phyloP scores from a whole-genome alignment of 2,113 vertebrate species.

The Chlorodrepanis virens region DNA sequence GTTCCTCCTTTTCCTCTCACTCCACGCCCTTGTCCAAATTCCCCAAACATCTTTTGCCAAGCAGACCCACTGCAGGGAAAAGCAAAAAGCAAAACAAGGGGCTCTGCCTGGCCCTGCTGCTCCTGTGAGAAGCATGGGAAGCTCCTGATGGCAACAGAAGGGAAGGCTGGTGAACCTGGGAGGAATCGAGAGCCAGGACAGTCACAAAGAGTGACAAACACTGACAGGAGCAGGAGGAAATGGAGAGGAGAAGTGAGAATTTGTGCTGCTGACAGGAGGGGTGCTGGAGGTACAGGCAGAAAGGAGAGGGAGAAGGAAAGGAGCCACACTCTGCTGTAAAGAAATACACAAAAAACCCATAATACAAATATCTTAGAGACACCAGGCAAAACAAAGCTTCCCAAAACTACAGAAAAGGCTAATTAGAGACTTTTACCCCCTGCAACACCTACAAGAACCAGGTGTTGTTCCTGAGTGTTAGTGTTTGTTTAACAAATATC shows the following conservation, averaged over 20 bases:
- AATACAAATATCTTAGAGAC: not conserved
- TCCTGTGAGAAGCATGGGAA: accelerated
- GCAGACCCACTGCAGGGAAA: accelerated
- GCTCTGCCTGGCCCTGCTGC: not conserved
- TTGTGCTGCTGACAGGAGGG: not conserved
- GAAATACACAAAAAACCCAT: accelerated
- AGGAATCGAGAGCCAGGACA: not conserved
- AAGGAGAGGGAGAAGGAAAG: not conserved
- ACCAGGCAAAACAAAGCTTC: not conserved
- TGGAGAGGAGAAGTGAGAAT: not conserved
- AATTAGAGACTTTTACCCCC: not conserved
- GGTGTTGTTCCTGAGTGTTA: not conserved
- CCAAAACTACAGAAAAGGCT: not conserved
- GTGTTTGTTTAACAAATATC: not conserved
- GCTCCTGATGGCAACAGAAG: not conserved
- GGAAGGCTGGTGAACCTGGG: not conserved
- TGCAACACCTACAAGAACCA: not conserved
- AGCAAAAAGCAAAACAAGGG: not conserved
- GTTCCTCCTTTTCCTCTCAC: no score
- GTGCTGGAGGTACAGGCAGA: not conserved
- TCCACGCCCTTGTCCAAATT: not conserved
- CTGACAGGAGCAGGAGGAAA: not conserved
- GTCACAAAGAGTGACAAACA: not conserved
- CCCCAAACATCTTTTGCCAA: not conserved
- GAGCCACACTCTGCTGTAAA: not conserved